Percentiles rank a stretch among this genome's conserved stretches.
phyloP scores from a whole-genome alignment of 2,888 invertebrate genomes.

The Drosophila ezoana region DNA sequence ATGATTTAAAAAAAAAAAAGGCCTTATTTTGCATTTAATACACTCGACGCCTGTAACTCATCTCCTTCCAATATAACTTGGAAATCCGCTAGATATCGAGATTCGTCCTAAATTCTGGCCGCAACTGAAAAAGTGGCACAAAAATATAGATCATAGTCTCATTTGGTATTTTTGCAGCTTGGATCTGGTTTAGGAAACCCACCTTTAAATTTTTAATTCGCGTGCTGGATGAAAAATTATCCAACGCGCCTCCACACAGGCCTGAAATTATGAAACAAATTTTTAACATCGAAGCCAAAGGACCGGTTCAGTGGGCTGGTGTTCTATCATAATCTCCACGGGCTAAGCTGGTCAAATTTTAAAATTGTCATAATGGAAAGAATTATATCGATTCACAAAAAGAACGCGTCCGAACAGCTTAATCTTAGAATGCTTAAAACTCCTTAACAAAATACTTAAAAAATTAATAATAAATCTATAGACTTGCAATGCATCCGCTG shows the following conservation, averaged over 20 bases:
- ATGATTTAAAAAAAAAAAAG: constrained; percentile 15
- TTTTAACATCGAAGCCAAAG: constrained; percentile 42
- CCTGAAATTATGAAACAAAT: constrained; percentile 59
- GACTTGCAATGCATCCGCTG: constrained; percentile 44
- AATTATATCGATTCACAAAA: constrained; percentile 75
- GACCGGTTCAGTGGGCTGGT: constrained; percentile 45
- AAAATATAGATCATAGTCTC: constrained; percentile 65
- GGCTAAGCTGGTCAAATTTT: constrained; percentile 26
- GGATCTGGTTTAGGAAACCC: constrained; percentile 46
- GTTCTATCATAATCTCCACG: constrained; percentile 65
- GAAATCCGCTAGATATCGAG: constrained; percentile 47
- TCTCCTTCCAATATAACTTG: constrained; percentile 44
- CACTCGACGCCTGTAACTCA: constrained; percentile 41
- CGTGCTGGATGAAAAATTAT: constrained; percentile 54
- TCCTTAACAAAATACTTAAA: constrained; percentile 27
- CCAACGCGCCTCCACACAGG: constrained; percentile 56
- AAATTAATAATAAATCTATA: constrained; percentile 34
- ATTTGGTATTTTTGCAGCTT: constrained; percentile 43
- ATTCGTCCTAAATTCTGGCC: constrained; percentile 48
- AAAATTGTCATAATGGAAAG: constrained; percentile 69
- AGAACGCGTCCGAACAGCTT: constrained; percentile 27
- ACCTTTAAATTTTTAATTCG: constrained; percentile 47
- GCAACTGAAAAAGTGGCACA: constrained; percentile 64
- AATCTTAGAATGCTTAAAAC: constrained; percentile 30
- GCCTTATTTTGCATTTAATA: constrained; percentile 30